Evolutionary conservation across 2,797 vertebrate species (phyloP).

Genomic region (Tiaroga cobitis): DNA sequence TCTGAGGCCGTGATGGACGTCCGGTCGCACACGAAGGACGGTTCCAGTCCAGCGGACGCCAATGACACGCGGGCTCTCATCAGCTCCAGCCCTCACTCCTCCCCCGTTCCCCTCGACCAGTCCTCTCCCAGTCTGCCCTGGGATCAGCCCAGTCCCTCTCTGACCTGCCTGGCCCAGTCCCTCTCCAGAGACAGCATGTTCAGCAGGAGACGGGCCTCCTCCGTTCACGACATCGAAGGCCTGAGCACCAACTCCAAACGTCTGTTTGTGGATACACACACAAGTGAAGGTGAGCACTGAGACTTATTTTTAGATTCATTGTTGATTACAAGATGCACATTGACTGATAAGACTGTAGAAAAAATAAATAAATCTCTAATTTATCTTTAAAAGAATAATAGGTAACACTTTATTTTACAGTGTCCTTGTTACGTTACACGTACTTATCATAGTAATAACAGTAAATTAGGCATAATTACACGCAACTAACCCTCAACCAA

Average conservation of each 20-base stretch:
- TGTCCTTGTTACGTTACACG: no score
- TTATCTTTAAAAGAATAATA: not conserved
- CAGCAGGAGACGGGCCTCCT: constrained; percentile 94
- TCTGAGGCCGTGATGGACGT: constrained; percentile 91
- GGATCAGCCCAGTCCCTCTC: constrained; percentile 87
- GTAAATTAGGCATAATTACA: no score
- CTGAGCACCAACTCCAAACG: constrained; percentile 88
- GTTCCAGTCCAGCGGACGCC: constrained; percentile 89
- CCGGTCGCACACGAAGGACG: constrained; percentile 92
- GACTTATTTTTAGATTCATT: not conserved
- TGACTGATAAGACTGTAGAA: not conserved
- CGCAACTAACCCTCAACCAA: no score
- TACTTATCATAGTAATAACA: no score
- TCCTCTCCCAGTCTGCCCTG: constrained; percentile 93
- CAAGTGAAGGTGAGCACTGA: constrained; percentile 87
- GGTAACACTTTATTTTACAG: no score
- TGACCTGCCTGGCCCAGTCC: constrained; percentile 85
- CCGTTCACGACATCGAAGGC: constrained; percentile 95
- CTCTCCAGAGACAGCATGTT: constrained; percentile 90
- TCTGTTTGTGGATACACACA: constrained; percentile 88
- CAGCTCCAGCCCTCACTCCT: constrained; percentile 87
- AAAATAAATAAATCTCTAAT: not conserved
- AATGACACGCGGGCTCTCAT: constrained; percentile 95
- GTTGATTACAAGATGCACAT: not conserved
- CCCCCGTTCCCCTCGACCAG: constrained; percentile 89